Percentiles rank a stretch among this genome's conserved stretches.
Evolutionary conservation across 1,140 invertebrate genomes (phyloP).

Genomic region (Drosophila ogumai): DNA sequence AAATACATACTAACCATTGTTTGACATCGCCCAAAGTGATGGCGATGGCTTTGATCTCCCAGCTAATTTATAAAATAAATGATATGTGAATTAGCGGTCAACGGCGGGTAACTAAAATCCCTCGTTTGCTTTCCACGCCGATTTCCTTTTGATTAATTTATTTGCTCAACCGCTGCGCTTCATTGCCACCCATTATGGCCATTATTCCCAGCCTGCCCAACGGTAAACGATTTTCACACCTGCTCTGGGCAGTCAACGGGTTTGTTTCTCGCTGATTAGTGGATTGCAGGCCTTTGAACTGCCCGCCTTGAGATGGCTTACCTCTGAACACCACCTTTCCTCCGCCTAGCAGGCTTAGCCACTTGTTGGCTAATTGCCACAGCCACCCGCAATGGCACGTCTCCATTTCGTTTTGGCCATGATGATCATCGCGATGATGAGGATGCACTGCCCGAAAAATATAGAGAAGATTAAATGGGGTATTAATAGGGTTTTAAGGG

Average conservation of each 20-base stretch:
- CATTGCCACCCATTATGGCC: conserved; percentile 53
- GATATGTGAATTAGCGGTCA: conserved; percentile 73
- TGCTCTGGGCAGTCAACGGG: conserved; percentile 25
- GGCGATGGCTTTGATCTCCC: conserved; percentile 46
- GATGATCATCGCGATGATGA: conserved; percentile 6
- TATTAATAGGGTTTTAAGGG: neutral
- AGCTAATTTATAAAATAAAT: conserved; percentile 77
- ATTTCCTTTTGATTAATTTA: conserved; percentile 80
- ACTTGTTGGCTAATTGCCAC: conserved; percentile 81
- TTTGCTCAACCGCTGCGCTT: conserved; percentile 52
- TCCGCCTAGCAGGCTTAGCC: conserved; percentile 29
- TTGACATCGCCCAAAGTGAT: conserved; percentile 54
- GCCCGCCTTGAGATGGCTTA: conserved; percentile 25
- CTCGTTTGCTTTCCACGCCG: conserved; percentile 55
- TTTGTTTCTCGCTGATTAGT: conserved; percentile 59
- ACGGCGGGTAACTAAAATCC: conserved; percentile 43
- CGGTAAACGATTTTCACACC: conserved; percentile 76
- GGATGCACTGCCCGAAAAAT: conserved; percentile 14
- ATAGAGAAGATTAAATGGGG: too few relatives aligned
- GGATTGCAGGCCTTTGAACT: conserved; percentile 60
- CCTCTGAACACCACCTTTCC: neutral
- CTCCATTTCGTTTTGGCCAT: conserved; percentile 18
- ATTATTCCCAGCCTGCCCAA: conserved; percentile 34
- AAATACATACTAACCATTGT: conserved; percentile 34
- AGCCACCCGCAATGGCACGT: conserved; percentile 76